Evolutionary conservation across 2,113 vertebrate species (phyloP).

Genomic region (Zosterops hypoxanthus): DNA sequence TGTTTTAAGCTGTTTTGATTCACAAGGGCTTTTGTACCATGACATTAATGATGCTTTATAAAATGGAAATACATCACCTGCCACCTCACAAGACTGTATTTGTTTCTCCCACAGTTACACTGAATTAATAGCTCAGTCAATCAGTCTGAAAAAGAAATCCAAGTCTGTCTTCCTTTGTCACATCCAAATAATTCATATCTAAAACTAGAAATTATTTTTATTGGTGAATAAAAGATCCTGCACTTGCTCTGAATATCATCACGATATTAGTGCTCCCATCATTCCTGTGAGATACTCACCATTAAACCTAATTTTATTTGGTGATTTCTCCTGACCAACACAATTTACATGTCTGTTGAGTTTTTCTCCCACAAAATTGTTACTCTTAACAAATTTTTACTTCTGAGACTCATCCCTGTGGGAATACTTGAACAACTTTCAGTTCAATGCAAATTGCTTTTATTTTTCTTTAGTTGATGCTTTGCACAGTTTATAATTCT

Average conservation of each 20-base stretch:
- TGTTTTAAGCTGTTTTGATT: not conserved
- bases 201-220: not conserved
- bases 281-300: not conserved
- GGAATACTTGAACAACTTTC: not conserved
- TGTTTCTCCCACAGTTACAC: not conserved
- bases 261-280: not conserved
- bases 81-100: not conserved
- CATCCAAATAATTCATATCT: not conserved
- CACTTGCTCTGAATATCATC: not conserved
- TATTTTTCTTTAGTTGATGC: not conserved
- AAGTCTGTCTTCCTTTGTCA: not conserved
- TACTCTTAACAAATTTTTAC: not conserved
- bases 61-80: not conserved
- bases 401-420: not conserved
- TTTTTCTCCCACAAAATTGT: not conserved
- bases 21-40: not conserved
- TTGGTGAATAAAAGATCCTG: not conserved
- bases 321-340: not conserved
- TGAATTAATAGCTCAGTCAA: conserved; percentile 37
- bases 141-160: conserved; percentile 6
- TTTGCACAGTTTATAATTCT: not conserved
- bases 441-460: not conserved
- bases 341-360: not conserved
- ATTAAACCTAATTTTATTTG: not conserved
- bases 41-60: conserved; percentile 21